Evolutionary conservation across 2,797 vertebrate species (phyloP), one percentile per base, ranked within the genome.

Genomic region (Sternarchorhynchus goeldii): DNA sequence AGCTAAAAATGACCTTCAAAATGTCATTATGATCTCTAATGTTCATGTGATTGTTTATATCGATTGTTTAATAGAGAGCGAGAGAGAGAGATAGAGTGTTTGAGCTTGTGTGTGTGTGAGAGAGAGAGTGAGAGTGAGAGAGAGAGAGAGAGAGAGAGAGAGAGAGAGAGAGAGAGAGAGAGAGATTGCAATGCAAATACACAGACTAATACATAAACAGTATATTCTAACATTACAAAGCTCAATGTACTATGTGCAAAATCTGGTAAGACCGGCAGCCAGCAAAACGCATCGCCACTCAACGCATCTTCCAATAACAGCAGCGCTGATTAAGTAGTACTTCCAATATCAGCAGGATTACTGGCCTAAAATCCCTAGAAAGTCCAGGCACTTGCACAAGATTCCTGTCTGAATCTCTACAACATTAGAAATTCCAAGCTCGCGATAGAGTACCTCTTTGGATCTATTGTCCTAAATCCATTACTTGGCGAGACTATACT

Each of bases 1-100:
- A 57, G 58, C 71, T 63, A 62, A 65, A 62, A 57, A 66, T 78
- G 64, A 85, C 83, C 81, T 82, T 82, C 76, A 50, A 25, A 60
- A 31, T 77, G 34, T 79, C 69, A 79, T 68, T 36, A 71, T 57
- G 17, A 21, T 50, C 63, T n/a, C 25, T 60, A 68, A 68, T 36
- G 39, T 74, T 66, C 17, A 32, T 55, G 17, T n/a, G 50, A 56
- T 32, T 71, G 16, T 53, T 50, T 8, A 8, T 53, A 20, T 6
- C 1, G 2, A 8, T 7, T 69, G 6, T 25, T 55, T 29, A 17
- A 53, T 10, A 18, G n/a, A 12, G 64, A 14, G 2, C 0, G n/a
- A 10, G 12, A 14, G 5, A 12, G 45, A 12, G 45, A 8, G 36
- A 7, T 1, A 39, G 39, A 10, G 6, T 39, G 4, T 8, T 17